phyloP scores from a whole-genome alignment of 2,888 invertebrate species.

The Campoplex capitator region DNA sequence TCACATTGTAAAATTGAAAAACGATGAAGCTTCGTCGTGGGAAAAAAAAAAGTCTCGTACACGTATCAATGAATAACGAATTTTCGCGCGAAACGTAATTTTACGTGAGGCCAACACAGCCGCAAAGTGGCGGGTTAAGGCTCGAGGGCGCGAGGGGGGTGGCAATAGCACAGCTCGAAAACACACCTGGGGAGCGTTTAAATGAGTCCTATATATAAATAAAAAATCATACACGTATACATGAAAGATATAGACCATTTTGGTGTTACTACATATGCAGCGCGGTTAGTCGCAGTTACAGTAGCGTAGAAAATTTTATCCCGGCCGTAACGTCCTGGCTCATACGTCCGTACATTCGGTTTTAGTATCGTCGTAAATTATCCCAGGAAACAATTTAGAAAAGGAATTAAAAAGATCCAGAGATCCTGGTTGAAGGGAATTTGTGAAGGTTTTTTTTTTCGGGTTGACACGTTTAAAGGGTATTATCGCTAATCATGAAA shows the following conservation, averaged over 20 bases:
- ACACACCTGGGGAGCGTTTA: conserved; percentile 43
- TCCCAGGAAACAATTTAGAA: conserved; percentile 9
- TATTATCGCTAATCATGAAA: background rate
- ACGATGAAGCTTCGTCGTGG: conserved; percentile 1
- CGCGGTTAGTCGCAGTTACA: conserved; percentile 9
- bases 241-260: conserved; percentile 4
- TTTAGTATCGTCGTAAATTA: conserved; percentile 46
- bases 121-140: background rate
- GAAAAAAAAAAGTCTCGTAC: background rate
- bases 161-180: conserved; percentile 43
- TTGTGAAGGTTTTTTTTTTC: background rate
- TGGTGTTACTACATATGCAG: conserved; percentile 8
- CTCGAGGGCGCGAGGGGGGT: background rate
- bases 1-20: background rate
- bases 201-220: background rate
- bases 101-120: conserved; percentile 3
- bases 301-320: conserved; percentile 37
- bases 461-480: background rate
- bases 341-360: conserved; percentile 37
- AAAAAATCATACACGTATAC: background rate
- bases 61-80: conserved; percentile 36
- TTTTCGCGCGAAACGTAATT: conserved; percentile 56
- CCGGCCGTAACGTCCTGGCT: conserved; percentile 22
- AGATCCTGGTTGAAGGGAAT: background rate
- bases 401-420: background rate